These are phyloP conservation scores for Caenorhabditis remanei DNA, from an alignment of 1,140 invertebrate genomes.

Conservation along the genomic window DNA sequence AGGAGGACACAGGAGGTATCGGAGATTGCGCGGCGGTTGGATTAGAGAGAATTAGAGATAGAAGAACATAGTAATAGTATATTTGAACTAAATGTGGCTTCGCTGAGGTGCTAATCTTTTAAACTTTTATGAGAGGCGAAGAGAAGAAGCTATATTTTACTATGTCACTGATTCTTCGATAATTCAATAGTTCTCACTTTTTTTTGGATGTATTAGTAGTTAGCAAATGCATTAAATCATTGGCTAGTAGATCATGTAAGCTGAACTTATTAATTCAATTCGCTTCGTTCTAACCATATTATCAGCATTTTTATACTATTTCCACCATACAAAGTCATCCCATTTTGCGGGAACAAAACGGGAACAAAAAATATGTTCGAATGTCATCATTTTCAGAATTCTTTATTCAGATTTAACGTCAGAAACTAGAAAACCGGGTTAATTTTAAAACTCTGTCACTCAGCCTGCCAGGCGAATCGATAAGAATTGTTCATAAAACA, in stretches of 20 bases:
- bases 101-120: neutral
- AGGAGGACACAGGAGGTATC: neutral
- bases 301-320: neutral
- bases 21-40: conserved; percentile 11
- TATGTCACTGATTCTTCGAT: no score
- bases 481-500: conserved; percentile 45
- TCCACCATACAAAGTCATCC: neutral
- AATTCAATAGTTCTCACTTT: no score
- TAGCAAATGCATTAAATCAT: no score
- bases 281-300: neutral
- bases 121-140: neutral
- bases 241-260: no score
- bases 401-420: neutral
- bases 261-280: neutral
- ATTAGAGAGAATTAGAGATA: conserved; percentile 32
- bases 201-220: no score
- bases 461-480: conserved; percentile 1
- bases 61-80: neutral
- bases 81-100: neutral
- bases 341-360: neutral
- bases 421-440: neutral
- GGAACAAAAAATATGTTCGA: neutral
- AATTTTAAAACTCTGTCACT: neutral
- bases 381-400: conserved; percentile 11
- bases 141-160: no score